Percentiles rank a stretch among this genome's conserved stretches.
These are phyloP conservation scores for Tiaroga cobitis DNA, from an alignment of 2,797 vertebrate genomes.

Conservation along the genomic window DNA sequence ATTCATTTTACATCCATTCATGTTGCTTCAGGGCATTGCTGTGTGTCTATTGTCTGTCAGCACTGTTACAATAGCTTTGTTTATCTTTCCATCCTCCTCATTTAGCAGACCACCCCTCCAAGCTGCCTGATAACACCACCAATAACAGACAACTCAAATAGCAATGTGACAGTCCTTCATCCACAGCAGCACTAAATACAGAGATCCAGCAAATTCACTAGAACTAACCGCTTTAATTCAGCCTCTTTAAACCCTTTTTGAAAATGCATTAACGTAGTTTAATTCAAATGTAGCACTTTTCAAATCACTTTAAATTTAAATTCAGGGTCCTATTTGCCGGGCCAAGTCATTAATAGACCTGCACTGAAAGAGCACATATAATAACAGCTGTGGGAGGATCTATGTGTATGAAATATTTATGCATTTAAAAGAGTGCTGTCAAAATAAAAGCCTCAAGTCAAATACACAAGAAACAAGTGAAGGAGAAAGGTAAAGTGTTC, in stretches of 20 bases:
- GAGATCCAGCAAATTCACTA: neutral
- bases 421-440: conserved; percentile 61
- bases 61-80: conserved; percentile 46
- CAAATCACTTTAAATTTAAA: conserved; percentile 33
- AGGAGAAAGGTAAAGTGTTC: conserved; percentile 37
- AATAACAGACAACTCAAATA: conserved; percentile 32
- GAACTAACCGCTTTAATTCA: conserved; percentile 4
- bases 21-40: neutral
- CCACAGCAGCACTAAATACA: conserved; percentile 7
- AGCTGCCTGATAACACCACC: conserved; percentile 29
- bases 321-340: conserved; percentile 19
- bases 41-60: conserved; percentile 45
- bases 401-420: conserved; percentile 60
- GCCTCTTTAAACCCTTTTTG: conserved; percentile 22
- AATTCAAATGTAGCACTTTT: conserved; percentile 33
- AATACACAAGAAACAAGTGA: conserved; percentile 54
- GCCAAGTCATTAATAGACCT: conserved; percentile 46
- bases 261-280: conserved; percentile 37
- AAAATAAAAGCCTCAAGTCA: conserved; percentile 63
- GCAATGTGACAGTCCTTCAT: conserved; percentile 36
- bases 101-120: conserved; percentile 38
- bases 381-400: conserved; percentile 58
- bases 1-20: conserved; percentile 31
- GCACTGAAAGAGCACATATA: conserved; percentile 39
- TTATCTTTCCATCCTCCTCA: conserved; percentile 54